Conservation (phyloP, 2,113 vertebrate species). For the Rhinoderma darwinii region DNA sequence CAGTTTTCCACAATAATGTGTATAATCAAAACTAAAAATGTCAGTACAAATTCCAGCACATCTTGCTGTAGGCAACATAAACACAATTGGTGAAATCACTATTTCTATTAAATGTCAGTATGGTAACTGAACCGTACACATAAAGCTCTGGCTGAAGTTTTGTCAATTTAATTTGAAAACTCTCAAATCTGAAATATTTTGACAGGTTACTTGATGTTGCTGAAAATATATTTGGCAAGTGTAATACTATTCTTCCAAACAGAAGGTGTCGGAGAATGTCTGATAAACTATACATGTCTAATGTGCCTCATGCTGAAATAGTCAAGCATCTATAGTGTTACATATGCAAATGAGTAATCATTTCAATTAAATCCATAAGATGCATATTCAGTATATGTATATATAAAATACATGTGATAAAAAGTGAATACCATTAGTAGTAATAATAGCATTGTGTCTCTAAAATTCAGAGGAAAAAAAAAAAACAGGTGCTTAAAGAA, state of each 20-base stretch:
- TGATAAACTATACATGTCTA: background rate
- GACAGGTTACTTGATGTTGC: background rate
- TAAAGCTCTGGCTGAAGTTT: background rate
- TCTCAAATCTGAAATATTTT: background rate
- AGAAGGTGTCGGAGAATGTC: background rate
- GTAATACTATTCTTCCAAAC: background rate
- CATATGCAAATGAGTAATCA: too few relatives aligned
- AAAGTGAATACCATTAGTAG: too few relatives aligned
- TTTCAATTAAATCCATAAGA: too few relatives aligned
- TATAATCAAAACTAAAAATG: background rate
- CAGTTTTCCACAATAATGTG: background rate
- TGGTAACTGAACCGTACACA: constrained; percentile 1
- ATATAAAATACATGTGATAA: too few relatives aligned
- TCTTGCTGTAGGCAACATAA: background rate
- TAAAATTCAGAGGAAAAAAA: too few relatives aligned
- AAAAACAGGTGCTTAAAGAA: too few relatives aligned
- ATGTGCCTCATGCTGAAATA: background rate
- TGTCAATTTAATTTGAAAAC: background rate
- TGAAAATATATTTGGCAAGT: background rate
- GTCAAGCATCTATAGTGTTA: too few relatives aligned
- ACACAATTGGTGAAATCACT: background rate
- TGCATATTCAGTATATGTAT: too few relatives aligned
- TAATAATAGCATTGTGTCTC: too few relatives aligned
- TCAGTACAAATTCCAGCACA: background rate
- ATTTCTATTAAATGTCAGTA: background rate